Evolutionary conservation across 2,888 invertebrate species (phyloP).

Genomic region (Mythimna pallens): DNA sequence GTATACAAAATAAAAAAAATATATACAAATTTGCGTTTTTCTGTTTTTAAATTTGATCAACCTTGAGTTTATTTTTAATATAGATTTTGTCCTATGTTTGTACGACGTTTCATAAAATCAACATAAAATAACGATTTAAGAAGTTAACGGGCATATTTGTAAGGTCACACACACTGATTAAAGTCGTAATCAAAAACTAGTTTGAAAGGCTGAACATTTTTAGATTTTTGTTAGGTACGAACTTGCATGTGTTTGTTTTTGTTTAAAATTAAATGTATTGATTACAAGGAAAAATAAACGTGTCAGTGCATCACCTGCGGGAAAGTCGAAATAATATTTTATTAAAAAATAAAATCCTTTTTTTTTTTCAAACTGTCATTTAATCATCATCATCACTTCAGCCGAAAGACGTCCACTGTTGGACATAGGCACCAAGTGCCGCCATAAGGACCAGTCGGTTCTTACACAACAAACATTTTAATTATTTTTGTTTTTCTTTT

Average conservation of each 20-base stretch:
- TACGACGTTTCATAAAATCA: not conserved
- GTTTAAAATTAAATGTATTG: not conserved
- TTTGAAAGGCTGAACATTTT: not conserved
- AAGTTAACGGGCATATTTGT: not conserved
- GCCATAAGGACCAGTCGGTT: too few relatives aligned
- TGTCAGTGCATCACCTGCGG: not conserved
- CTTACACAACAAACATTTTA: too few relatives aligned
- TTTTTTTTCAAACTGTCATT: too few relatives aligned
- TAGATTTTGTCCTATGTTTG: too few relatives aligned
- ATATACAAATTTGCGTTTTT: too few relatives aligned
- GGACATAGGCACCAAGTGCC: too few relatives aligned
- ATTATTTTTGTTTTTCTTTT: not conserved
- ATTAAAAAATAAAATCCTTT: not conserved
- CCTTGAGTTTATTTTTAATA: not conserved
- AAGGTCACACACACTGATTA: constrained; percentile 21
- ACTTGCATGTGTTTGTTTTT: not conserved
- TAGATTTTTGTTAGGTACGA: not conserved
- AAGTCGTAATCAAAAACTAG: constrained; percentile 8
- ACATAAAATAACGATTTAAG: not conserved
- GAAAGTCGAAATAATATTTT: not conserved
- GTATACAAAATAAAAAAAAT: too few relatives aligned
- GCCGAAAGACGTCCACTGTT: too few relatives aligned
- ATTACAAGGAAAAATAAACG: not conserved
- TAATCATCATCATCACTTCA: too few relatives aligned
- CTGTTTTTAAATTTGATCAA: not conserved